Base-by-base conservation (phyloP, 2,113 vertebrate genomes). In the Pseudolaguvia tuberculata region DNA sequence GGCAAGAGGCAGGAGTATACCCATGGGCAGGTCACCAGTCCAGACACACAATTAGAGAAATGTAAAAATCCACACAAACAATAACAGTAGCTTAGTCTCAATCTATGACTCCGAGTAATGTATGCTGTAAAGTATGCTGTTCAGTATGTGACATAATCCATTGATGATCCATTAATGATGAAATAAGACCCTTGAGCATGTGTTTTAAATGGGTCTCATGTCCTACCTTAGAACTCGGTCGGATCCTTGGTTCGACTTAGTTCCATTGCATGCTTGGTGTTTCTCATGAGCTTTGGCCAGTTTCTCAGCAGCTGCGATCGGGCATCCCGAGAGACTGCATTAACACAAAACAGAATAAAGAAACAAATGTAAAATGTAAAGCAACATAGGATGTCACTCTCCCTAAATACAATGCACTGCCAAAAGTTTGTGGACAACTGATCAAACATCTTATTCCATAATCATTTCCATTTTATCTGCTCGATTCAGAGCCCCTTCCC, bases 211-310 rank as follows among this genome's bases (percentile, higher is more conserved):
- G 14, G 47, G 47, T 31, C 57, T 31, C 12, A 14, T 29, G 12
- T 18, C 52, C 70, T 95, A 98, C 97, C 97, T 99, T 89, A 99
- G 89, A 86, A 99, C 96, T 72, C 97, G 92, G 88, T 99, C 97
- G 6, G 97, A 98, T 73, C 91, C 92, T 91, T 95, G 96, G 90
- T 90, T 96, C 85, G 97, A 93, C 89, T 98, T 99, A 86, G 93
- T 89, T 83, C 90, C 94, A 17, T 97, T 94, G 61, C 94, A 98
- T 88, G 86, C 91, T 88, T 96, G 95, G 88, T 98, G 96, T 80
- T 99, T 99, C 86, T 99, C 96, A 81, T 99, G 95, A 83, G 92
- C 95, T 91, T 99, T 99, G 72, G 96, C 96, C 90, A 99, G 85
- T 85, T 98, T 99, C 90, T 99, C 97, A 35, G 97, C 96, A 59